Conservation (phyloP, 2,113 vertebrate genomes). For the Astur gentilis region DNA sequence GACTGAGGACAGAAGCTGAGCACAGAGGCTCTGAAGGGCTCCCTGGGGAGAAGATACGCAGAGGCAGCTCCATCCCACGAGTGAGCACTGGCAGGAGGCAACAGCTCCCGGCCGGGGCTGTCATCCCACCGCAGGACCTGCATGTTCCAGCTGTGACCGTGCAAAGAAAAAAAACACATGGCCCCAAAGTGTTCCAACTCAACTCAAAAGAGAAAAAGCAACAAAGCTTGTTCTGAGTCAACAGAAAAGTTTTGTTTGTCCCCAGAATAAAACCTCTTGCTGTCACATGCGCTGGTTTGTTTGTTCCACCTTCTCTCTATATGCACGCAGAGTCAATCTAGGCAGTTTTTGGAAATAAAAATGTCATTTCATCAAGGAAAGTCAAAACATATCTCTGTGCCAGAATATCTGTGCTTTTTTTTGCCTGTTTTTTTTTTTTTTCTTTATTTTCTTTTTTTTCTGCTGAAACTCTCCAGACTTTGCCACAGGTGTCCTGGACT, state of each 20-base stretch:
- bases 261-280: constrained; percentile 37
- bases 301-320: constrained; percentile 45
- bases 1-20: background rate
- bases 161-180: background rate
- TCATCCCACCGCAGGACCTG: background rate
- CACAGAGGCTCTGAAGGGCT: background rate
- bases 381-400: constrained; percentile 33
- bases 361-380: constrained; percentile 40
- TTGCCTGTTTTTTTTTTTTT: background rate
- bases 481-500: background rate
- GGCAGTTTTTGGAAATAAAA: constrained; percentile 48
- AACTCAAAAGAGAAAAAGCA: background rate
- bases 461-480: background rate
- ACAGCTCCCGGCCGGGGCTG: background rate
- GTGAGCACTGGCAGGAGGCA: background rate
- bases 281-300: background rate
- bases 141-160: background rate
- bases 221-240: background rate
- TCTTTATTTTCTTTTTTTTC: background rate
- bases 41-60: background rate
- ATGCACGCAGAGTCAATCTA: background rate
- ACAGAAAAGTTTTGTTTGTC: background rate
- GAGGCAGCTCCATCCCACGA: background rate
- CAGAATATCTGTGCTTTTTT: background rate
- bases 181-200: background rate